A percentile compares a stretch with the other conserved stretches of the same genome.
Conservation (phyloP, 1,140 invertebrate species). For the Rhopalosiphum padi region DNA sequence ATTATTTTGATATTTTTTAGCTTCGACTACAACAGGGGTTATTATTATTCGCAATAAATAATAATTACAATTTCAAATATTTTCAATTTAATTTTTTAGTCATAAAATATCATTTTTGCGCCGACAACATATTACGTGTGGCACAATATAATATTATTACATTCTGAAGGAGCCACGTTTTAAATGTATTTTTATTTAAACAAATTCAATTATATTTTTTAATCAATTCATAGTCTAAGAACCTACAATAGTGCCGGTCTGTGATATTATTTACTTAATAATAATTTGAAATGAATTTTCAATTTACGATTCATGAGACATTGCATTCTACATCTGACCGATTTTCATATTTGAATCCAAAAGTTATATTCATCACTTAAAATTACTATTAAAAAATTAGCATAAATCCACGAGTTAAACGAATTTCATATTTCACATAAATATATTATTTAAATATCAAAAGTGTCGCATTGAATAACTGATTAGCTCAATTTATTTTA, state of each 20-base stretch:
- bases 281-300: background rate
- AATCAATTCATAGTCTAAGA: background rate
- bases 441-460: background rate
- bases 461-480: background rate
- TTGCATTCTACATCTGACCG: background rate
- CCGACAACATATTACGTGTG: too few species aligned
- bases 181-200: background rate
- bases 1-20: background rate
- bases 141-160: too few species aligned
- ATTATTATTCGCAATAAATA: background rate
- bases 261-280: too few species aligned
- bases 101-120: too few species aligned
- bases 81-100: background rate
- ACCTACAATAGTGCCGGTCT: background rate
- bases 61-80: background rate
- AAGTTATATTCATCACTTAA: background rate
- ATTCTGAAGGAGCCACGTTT: background rate
- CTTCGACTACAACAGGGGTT: background rate
- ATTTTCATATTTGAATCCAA: background rate
- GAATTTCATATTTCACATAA: constrained; percentile 1
- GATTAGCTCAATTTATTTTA: background rate
- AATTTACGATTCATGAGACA: background rate
- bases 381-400: background rate
- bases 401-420: background rate
- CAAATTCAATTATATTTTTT: background rate